Base-by-base conservation (phyloP, 2,113 vertebrate species). In the Saccopteryx leptura region DNA sequence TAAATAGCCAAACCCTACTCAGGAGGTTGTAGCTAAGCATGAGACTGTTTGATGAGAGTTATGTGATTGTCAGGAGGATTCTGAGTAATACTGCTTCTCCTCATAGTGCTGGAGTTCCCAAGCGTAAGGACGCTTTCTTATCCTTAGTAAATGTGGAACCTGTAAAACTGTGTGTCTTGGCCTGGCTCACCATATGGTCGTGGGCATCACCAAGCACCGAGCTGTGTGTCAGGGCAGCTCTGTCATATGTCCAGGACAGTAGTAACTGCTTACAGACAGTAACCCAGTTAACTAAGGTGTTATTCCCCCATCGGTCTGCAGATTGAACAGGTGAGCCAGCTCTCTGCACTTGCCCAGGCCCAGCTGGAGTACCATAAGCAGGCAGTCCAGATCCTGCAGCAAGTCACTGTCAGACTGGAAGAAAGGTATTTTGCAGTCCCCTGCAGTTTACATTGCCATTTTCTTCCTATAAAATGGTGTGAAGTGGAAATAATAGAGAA, bases 281-380 rank as follows among this genome's bases (percentile, higher is more conserved):
- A 21, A 39, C 19, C 33, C 88, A 46, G 18, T 74, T 74, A 60
- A 15, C 61, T 96, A 63, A 98, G 21, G 39, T 0, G 0, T 52
- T 17, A 13, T 89, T 63, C 95, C 83, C 65, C 63, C 80, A 94
- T 98, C 9, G 26, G 66, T 98, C 76, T 91, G 95, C 98, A 99
- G 99, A 99, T 99, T 66, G 99, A 99, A 93, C 99, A 99, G 97
- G 99, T 99, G 98, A 99, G 99, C 98, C 99, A 99, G 98, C 99
- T 99, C 75, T 98, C 99, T 24, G 99, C 99, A 0, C 98, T 99
- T 66, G 99, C 99, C 80, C 99, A 99, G 86, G 99, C 99, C 88
- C 99, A 99, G 98, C 98, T 99, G 98, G 99, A 99, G 94, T 99
- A 99, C 97, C 99, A 99, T 98, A 99, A 98, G 97, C 99, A 99